Evolutionary conservation across 2,797 vertebrate genomes (phyloP), one percentile per base, ranked within the genome.

Genomic region (Cuniculus paca): DNA sequence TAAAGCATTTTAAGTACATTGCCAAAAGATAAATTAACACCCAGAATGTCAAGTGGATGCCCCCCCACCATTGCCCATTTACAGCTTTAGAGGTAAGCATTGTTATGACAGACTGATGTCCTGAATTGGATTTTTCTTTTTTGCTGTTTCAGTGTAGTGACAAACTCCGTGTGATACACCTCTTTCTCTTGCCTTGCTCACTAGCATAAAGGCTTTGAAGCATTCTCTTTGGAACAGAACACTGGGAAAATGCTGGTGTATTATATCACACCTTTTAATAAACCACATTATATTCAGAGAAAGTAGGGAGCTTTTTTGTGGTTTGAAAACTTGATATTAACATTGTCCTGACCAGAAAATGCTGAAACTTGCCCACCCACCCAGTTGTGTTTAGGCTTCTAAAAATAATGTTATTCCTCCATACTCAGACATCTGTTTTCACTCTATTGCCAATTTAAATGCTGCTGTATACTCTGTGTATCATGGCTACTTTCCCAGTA

Each of bases 401-500:
- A 97, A 96, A 97, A 98, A 97, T 98, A 98, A 98, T 98, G 98
- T 98, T 98, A 98, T 98, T 98, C 95, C 97, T 98, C 97, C 95
- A 88, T 98, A 92, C 63, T 48, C 97, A 92, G 97, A 98, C 98
- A 98, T 98, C 98, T 98, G 98, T 98, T 98, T 99, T 98, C 98
- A 98, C 97, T 98, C 98, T 97, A 2, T 98, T 98, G 98, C 98
- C 98, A 98, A 97, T 98, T 97, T 98, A 96, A 98, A 94, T 97
- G 98, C 98, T 96, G 98, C 98, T 98, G 98, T 98, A 95, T 96
- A 84, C 98, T 98, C 98, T 98, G 98, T 98, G 96, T 98, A 97
- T 97, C 45, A 77, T 98, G 98, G 98, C 98, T 95, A 92, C 97
- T 98, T 98, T 99, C 98, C 99, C 98, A 99, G 98, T 96, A 50